These are phyloP conservation scores for Pseudomyrmex flavicornis DNA, from an alignment of 1,140 invertebrate species.

Conservation along the genomic window DNA sequence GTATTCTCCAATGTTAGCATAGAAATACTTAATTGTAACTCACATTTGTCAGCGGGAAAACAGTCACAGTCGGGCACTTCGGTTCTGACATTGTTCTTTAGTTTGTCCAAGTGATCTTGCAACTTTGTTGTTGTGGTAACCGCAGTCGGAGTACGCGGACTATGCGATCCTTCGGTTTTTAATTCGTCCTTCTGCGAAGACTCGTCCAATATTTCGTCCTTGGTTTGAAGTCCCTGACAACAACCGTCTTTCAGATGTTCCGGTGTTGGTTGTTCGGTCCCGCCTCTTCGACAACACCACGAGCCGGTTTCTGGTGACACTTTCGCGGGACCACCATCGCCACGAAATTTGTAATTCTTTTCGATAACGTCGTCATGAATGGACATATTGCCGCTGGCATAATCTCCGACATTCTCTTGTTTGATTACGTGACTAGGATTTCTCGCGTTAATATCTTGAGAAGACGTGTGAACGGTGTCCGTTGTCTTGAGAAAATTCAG, in stretches of 20 bases:
- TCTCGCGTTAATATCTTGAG: slow-evolving; percentile 42
- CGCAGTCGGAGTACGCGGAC: slow-evolving; percentile 67
- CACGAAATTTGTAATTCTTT: slow-evolving; percentile 85
- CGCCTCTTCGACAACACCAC: slow-evolving; percentile 90
- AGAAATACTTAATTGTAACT: slow-evolving; percentile 80
- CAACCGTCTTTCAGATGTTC: slow-evolving; percentile 90
- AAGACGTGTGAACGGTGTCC: slow-evolving; percentile 20
- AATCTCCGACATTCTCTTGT: slow-evolving; percentile 72
- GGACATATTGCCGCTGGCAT: slow-evolving; percentile 48
- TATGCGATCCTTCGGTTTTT: slow-evolving; percentile 77
- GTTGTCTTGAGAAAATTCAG: slow-evolving; percentile 59
- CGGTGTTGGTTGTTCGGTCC: slow-evolving; percentile 88
- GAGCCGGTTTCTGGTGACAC: slow-evolving; percentile 87
- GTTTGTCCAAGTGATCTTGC: slow-evolving; percentile 87
- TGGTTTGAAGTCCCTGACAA: slow-evolving; percentile 89
- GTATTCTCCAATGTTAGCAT: slow-evolving; percentile 81
- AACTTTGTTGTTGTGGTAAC: slow-evolving; percentile 83
- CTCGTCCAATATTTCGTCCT: slow-evolving; percentile 88
- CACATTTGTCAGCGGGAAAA: slow-evolving; percentile 91
- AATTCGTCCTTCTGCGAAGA: slow-evolving; percentile 78
- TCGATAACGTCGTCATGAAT: slow-evolving; percentile 19
- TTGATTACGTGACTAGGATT: slow-evolving; percentile 78
- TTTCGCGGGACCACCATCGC: slow-evolving; percentile 88
- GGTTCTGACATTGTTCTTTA: slow-evolving; percentile 90
- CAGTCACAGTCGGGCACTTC: slow-evolving; percentile 94